Evolutionary conservation across 2,888 invertebrate species (phyloP), one percentile per base, ranked within the genome.

Genomic region (Chironomus tentans): DNA sequence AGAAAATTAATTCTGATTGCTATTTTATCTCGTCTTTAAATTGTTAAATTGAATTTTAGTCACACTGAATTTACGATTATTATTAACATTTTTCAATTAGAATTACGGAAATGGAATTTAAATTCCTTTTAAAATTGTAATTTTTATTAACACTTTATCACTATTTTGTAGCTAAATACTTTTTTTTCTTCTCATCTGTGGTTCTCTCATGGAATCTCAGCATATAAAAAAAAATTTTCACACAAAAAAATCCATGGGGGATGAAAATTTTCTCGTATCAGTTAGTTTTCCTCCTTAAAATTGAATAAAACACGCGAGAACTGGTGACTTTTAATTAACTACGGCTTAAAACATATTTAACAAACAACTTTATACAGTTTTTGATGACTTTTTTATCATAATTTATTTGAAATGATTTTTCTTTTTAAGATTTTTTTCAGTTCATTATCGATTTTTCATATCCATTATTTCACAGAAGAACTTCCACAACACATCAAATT

Each of bases 371-470:
- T 46, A 61, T 38, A 68, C 21, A 47, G 21, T 38, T 21, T 74
- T 22, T 48, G 21, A 68, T 22, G 21, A n/a, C n/a, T 15, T 74
- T 68, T 62, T 28, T n/a, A 38, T 62, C 72, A 73, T 73, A 18
- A n/a, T 38, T 38, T 7, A 65, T 74, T 46, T 68, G 74, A 68
- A 73, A 73, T 38, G 10, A 74, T 10, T 24, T 50, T 72, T 21
- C 12, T 61, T 74, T 74, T 47, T 18, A 15, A 46, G 72, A 72
- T 73, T 73, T 50, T 62, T 62, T 68, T 68, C 74, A 74, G 65
- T 47, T 10, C 65, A 68, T 74, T 74, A 74, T 74, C 74, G 74
- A 74, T 74, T 74, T 74, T 74, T 74, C 48, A 18, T 73, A 68
- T 65, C 74, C 74, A 73, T 73, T 62, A 15, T 73, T 62, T 50